Evolutionary conservation across 2,888 invertebrate genomes (phyloP).

Genomic region (Lingula anatina): DNA sequence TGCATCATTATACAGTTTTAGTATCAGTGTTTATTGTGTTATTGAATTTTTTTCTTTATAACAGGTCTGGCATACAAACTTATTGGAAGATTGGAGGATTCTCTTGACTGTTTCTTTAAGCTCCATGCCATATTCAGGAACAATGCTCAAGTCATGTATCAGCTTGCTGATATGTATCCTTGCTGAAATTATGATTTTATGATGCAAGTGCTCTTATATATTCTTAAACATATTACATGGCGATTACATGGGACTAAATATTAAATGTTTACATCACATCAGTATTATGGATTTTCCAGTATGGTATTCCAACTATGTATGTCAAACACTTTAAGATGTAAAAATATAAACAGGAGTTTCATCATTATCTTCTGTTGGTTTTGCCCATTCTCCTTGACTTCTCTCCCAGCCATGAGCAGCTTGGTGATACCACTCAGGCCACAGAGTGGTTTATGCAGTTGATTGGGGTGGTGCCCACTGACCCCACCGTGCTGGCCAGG

Average conservation of each 20-base stretch:
- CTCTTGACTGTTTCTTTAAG: slow-evolving; percentile 75
- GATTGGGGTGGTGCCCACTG: slow-evolving; percentile 77
- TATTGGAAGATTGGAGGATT: slow-evolving; percentile 66
- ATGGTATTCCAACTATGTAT: too few species aligned
- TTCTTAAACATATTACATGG: too few species aligned
- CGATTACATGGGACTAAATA: neutral
- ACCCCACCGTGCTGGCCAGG: slow-evolving; percentile 82
- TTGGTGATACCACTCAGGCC: slow-evolving; percentile 59
- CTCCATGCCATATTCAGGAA: slow-evolving; percentile 66
- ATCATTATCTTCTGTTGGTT: too few species aligned
- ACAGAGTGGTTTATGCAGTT: slow-evolving; percentile 65
- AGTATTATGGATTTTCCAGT: too few species aligned
- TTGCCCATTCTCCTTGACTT: slow-evolving; percentile 16
- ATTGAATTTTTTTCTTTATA: too few species aligned
- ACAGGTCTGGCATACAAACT: slow-evolving; percentile 67
- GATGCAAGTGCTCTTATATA: too few species aligned
- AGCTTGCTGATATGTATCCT: slow-evolving; percentile 67
- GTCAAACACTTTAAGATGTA: too few species aligned
- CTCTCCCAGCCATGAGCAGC: slow-evolving; percentile 60
- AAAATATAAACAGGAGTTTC: too few species aligned
- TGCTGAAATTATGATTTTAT: slow-evolving; percentile 7
- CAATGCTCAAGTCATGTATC: slow-evolving; percentile 71
- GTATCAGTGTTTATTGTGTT: too few species aligned
- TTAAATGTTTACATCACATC: too few species aligned
- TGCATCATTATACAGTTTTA: too few species aligned